phyloP scores from a whole-genome alignment of 2,113 vertebrate species.

The Cottus gobio region DNA sequence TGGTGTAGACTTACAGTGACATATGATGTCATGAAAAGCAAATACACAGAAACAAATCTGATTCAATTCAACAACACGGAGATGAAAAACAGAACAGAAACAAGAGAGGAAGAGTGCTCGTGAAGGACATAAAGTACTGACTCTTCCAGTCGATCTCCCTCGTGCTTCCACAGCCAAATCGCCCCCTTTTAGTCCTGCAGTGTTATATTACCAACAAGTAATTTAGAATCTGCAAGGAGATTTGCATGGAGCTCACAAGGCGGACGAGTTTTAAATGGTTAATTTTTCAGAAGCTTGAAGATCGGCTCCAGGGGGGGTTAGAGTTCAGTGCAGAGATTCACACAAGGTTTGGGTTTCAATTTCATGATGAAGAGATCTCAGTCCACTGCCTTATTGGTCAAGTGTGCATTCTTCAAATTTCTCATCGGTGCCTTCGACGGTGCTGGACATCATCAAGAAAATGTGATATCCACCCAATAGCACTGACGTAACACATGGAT shows the following conservation, averaged over 20 bases:
- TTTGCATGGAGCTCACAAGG: constrained; percentile 70
- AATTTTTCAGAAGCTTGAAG: constrained; percentile 57
- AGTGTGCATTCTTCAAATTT: constrained; percentile 48
- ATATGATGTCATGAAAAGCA: constrained; percentile 44
- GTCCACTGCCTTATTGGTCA: constrained; percentile 43
- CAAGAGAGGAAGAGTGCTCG: neutral
- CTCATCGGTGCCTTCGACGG: constrained; percentile 50
- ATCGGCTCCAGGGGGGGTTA: constrained; percentile 29
- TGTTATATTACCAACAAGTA: constrained; percentile 55
- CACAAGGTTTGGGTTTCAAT: constrained; percentile 77
- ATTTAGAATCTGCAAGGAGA: constrained; percentile 45
- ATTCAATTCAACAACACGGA: constrained; percentile 13
- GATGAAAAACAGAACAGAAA: constrained; percentile 29
- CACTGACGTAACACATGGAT: constrained; percentile 36
- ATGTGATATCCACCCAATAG: constrained; percentile 23
- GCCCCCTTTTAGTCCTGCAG: constrained; percentile 25
- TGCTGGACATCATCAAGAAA: neutral
- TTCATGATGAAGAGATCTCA: constrained; percentile 40
- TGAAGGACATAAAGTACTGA: neutral
- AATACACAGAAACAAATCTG: constrained; percentile 26
- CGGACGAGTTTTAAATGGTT: constrained; percentile 56
- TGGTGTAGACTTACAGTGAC: neutral
- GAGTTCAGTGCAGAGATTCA: constrained; percentile 40
- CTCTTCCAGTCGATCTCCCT: constrained; percentile 5
- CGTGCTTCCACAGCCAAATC: constrained; percentile 30